phyloP scores from a whole-genome alignment of 2,888 invertebrate species.

The Andrena chrysosceles region DNA sequence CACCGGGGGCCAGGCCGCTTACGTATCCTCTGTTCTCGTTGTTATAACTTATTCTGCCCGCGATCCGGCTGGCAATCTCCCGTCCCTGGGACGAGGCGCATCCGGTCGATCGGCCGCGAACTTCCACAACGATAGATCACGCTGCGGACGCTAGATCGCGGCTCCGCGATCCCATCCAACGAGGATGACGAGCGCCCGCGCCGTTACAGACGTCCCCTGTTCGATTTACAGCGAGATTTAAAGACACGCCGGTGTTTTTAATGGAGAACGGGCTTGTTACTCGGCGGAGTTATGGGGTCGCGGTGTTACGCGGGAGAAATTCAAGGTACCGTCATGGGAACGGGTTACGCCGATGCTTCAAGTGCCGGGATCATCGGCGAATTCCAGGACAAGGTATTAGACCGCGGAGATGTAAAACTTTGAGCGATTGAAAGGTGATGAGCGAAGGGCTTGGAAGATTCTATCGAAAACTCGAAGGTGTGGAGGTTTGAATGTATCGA shows the following conservation, averaged over 20 bases:
- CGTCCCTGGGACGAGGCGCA: conserved; percentile 17
- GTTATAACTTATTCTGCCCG: conserved; percentile 56
- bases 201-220: conserved; percentile 7
- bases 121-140: conserved; percentile 49
- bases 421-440: background rate
- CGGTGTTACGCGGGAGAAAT: conserved; percentile 33
- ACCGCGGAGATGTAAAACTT: background rate
- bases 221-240: conserved; percentile 17
- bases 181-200: conserved; percentile 26
- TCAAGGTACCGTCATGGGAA: background rate
- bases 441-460: too few relatives aligned
- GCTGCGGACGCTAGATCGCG: conserved; percentile 1
- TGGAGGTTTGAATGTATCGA: too few relatives aligned
- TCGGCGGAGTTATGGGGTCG: conserved; percentile 51
- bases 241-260: conserved; percentile 39
- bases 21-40: conserved; percentile 43
- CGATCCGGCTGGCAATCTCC: conserved; percentile 57
- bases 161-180: conserved; percentile 39
- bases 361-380: conserved; percentile 1
- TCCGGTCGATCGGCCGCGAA: conserved; percentile 9
- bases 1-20: conserved; percentile 26
- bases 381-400: background rate
- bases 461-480: too few relatives aligned
- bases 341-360: background rate
- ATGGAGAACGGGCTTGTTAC: conserved; percentile 48